These are phyloP conservation scores for Gymnoscopelus microlampas DNA, from an alignment of 2,797 vertebrate species.

Conservation along the genomic window DNA sequence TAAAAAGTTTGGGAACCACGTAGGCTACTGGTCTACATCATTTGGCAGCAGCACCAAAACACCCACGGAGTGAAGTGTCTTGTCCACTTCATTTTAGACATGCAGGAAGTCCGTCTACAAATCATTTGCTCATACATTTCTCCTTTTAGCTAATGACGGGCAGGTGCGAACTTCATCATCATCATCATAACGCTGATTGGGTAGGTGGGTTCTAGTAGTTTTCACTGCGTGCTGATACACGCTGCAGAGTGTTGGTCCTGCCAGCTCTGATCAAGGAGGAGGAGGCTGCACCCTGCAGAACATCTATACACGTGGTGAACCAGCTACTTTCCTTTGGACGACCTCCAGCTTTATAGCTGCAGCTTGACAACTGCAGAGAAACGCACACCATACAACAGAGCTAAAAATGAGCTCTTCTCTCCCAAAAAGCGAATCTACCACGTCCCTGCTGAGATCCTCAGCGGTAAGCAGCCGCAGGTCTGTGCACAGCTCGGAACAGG, in stretches of 20 bases:
- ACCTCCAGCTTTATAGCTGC: conserved; percentile 31
- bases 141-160: no score
- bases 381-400: conserved; percentile 1
- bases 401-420: conserved; percentile 86
- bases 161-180: background rate
- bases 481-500: conserved; percentile 48
- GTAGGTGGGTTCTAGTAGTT: conserved; percentile 12
- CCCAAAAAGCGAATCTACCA: conserved; percentile 90
- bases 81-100: no score
- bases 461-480: conserved; percentile 77
- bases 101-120: no score
- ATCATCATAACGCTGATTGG: background rate
- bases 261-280: background rate
- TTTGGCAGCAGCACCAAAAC: no score
- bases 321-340: conserved; percentile 25
- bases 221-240: conserved; percentile 29
- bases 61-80: no score
- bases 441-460: conserved; percentile 84
- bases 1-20: no score
- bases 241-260: conserved; percentile 18
- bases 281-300: conserved; percentile 28
- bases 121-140: no score
- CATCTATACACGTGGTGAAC: conserved; percentile 61
- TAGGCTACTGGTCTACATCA: no score
- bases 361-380: conserved; percentile 30